These are phyloP conservation scores for Macrophya annulata DNA, from an alignment of 2,888 invertebrate species.

Conservation along the genomic window DNA sequence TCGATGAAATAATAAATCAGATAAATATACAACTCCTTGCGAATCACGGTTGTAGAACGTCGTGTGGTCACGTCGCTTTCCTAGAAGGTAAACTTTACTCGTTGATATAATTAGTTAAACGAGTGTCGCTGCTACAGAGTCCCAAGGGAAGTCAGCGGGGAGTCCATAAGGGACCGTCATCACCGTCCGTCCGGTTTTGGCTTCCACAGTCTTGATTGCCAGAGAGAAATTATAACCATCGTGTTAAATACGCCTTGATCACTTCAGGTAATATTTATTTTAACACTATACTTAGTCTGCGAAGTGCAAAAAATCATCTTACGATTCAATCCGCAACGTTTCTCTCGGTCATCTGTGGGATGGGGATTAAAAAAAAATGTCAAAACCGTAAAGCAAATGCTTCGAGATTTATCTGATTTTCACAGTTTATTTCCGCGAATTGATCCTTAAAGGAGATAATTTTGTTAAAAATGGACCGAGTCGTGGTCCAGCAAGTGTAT, in stretches of 20 bases:
- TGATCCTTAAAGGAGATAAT: neutral
- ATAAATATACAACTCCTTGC: conserved; percentile 57
- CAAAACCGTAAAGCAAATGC: neutral
- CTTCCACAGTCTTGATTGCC: conserved; percentile 54
- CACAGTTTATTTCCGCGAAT: neutral
- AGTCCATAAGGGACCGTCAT: conserved; percentile 31
- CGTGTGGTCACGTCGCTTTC: conserved; percentile 70
- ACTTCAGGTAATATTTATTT: neutral
- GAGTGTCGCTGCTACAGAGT: conserved; percentile 66
- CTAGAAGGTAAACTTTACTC: conserved; percentile 72
- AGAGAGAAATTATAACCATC: neutral
- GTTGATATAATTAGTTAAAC: conserved; percentile 75
- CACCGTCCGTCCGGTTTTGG: conserved; percentile 62
- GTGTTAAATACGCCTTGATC: neutral
- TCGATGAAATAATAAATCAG: conserved; percentile 61
- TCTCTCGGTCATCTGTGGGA: neutral
- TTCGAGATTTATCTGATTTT: neutral
- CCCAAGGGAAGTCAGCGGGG: conserved; percentile 31
- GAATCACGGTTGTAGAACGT: conserved; percentile 15
- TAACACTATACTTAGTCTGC: neutral
- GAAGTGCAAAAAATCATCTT: neutral
- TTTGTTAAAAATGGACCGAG: neutral
- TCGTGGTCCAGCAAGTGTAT: neutral
- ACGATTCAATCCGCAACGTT: neutral
- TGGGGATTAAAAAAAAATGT: neutral